Percentiles rank a stretch among this genome's conserved stretches.
Evolutionary conservation across 2,113 vertebrate species (phyloP).

Genomic region (Oxygymnocypris stewartii): DNA sequence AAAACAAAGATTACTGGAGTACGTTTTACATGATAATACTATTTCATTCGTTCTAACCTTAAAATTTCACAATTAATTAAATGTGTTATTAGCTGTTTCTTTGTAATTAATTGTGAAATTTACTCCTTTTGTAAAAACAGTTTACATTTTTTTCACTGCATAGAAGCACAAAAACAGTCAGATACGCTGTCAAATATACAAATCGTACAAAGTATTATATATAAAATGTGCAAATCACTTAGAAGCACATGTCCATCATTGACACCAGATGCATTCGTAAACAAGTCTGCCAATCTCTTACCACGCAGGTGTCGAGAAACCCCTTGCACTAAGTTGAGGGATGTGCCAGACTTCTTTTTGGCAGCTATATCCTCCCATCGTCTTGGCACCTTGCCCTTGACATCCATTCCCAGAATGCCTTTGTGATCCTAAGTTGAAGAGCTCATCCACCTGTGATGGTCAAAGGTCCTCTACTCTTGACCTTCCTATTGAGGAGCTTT

Average conservation of each 20-base stretch:
- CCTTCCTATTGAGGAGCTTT: not conserved
- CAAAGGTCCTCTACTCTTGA: constrained; percentile 1
- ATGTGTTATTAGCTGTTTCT: not conserved
- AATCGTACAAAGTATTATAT: constrained; percentile 46
- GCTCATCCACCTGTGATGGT: constrained; percentile 58
- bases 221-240: constrained; percentile 36
- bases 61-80: not conserved
- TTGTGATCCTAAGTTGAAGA: constrained; percentile 63
- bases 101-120: not conserved
- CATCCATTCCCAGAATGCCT: constrained; percentile 59
- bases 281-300: no score
- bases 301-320: constrained; percentile 76
- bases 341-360: constrained; percentile 65
- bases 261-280: not conserved
- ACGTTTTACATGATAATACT: not conserved
- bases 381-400: constrained; percentile 72
- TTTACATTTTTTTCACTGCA: not conserved
- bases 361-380: constrained; percentile 67
- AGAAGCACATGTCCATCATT: not conserved
- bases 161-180: not conserved
- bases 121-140: no score
- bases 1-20: not conserved
- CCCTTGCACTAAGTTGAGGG: constrained; percentile 78
- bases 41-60: not conserved
- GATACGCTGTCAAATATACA: not conserved